Base-by-base conservation (phyloP, 2,113 vertebrate genomes). In the Osmerus eperlanus region DNA sequence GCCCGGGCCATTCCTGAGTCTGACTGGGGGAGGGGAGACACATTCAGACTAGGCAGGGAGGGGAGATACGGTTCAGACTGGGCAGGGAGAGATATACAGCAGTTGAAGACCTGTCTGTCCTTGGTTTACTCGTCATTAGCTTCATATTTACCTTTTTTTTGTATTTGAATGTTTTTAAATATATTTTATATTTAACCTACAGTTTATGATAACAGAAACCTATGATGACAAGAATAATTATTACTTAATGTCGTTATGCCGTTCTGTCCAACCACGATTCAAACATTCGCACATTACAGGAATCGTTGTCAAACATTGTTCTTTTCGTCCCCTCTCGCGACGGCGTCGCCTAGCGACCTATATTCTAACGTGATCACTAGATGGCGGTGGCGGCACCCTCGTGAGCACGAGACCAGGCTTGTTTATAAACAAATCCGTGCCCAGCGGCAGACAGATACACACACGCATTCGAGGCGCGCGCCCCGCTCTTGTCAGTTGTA, bases 361-460 rank as follows among this genome's bases (percentile, higher is more conserved):
- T 8, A 72, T 82, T 51, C n/a, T 1, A 0, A 3, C 1, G 0
- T 16, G 16, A 12, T 85, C 89, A 67, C 77, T 19, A 83, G 90
- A 73, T 68, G 86, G 87, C 81, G 67, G 75, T 70, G 66, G 13
- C 64, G n/a, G 63, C 55, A 25, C 66, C 36, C 70, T 41, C 54
- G 14, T 12, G 69, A 72, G 75, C 82, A 72, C 84, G 75, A 80
- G 84, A 81, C 76, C 23, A 16, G 29, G n/a, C 8, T 18, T 91
- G 90, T 92, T 92, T 90, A 86, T 91, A 91, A 92, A 92, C 91
- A 92, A 89, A 92, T 88, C 87, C 82, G 79, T 75, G 86, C 85
- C 29, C 71, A 71, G 68, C 51, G 75, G 72, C 56, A 64, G 28
- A 29, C 59, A 7, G 41, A 58, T 52, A 69, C 65, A 13, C 72